Evolutionary conservation across 2,113 vertebrate genomes (phyloP).

Genomic region (Planiliza haematocheilus): DNA sequence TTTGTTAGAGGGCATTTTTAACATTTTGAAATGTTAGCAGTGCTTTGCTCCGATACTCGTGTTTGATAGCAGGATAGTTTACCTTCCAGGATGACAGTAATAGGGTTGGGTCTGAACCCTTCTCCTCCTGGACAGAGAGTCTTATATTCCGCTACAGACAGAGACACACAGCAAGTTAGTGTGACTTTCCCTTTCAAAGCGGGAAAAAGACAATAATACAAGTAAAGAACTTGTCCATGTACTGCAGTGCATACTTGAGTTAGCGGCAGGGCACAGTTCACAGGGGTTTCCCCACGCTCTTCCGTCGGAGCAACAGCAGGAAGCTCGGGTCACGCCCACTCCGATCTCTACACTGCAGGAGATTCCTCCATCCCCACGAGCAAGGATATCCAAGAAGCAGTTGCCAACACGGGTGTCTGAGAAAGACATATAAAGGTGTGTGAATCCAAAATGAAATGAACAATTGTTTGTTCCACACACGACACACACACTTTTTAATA

Average conservation of each 20-base stretch:
- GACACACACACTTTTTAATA: too few species aligned
- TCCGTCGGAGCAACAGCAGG: slow-evolving; percentile 93
- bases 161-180: not conserved
- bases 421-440: not conserved
- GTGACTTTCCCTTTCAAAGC: not conserved
- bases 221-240: not conserved
- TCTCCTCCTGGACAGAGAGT: slow-evolving; percentile 94
- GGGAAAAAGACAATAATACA: not conserved
- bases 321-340: slow-evolving; percentile 89
- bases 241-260: slow-evolving; percentile 87
- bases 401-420: slow-evolving; percentile 91
- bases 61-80: slow-evolving; percentile 34
- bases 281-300: slow-evolving; percentile 94
- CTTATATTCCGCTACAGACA: slow-evolving; percentile 90
- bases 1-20: not conserved
- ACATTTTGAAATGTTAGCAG: not conserved
- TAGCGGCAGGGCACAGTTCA: slow-evolving; percentile 89
- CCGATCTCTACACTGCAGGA: slow-evolving; percentile 92
- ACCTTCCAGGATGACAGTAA: slow-evolving; percentile 96
- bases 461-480: too few species aligned
- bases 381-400: slow-evolving; percentile 91
- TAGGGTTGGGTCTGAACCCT: slow-evolving; percentile 93
- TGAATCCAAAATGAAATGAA: not conserved
- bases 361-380: slow-evolving; percentile 90
- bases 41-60: not conserved